A percentile compares a stretch with the other conserved stretches of the same genome.
Conservation (phyloP, 1,140 invertebrate genomes). For the Asbolus verrucosus region DNA sequence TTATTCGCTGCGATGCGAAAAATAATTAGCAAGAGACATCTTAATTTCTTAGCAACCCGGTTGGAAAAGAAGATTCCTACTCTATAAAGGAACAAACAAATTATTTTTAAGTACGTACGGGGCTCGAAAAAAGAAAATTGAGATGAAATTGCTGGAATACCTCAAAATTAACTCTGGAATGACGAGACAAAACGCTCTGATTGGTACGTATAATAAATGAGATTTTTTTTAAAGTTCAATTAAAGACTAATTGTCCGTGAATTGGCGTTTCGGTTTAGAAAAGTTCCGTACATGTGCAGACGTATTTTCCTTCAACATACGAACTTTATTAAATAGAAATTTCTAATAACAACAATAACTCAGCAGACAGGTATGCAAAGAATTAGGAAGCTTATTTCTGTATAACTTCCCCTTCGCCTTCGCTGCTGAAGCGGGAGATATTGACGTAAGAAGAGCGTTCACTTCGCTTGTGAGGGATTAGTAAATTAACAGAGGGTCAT, state of each 20-base stretch:
- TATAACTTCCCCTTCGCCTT: too few species aligned
- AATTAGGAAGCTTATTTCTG: too few species aligned
- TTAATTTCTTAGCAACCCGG: conserved; percentile 47
- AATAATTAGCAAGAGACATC: conserved; percentile 48
- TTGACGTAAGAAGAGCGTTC: too few species aligned
- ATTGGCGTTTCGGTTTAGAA: background rate
- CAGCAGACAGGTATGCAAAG: too few species aligned
- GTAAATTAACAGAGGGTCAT: too few species aligned
- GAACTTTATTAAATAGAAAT: too few species aligned
- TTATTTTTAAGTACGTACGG: conserved; percentile 42
- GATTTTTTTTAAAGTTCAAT: background rate
- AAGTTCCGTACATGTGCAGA: background rate
- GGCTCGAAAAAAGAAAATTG: conserved; percentile 18
- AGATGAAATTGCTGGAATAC: conserved; percentile 25
- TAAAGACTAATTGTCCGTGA: background rate
- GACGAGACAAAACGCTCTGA: conserved; percentile 10
- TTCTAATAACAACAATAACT: too few species aligned
- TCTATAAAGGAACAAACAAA: conserved; percentile 39
- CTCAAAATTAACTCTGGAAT: conserved; percentile 27
- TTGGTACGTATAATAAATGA: conserved; percentile 4
- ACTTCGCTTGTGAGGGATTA: too few species aligned
- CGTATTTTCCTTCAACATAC: background rate
- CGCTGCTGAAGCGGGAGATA: too few species aligned
- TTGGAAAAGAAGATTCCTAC: conserved; percentile 43
- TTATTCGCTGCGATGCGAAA: conserved; percentile 44